phyloP scores from a whole-genome alignment of 2,797 vertebrate genomes.

The Myotis daubentonii region DNA sequence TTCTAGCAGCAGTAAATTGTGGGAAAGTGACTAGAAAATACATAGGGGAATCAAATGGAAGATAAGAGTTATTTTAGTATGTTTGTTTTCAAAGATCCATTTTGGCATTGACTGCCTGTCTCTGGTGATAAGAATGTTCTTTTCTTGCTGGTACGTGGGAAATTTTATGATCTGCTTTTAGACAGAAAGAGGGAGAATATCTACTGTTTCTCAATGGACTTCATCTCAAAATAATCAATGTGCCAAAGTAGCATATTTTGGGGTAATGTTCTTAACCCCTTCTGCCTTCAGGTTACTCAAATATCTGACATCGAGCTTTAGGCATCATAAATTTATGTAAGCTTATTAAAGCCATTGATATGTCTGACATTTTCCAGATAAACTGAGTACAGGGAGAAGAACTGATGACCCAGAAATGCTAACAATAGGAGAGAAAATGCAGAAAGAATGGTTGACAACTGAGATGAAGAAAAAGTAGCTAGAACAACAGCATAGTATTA shows the following conservation, averaged over 20 bases:
- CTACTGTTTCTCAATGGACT: background rate
- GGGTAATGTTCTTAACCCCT: background rate
- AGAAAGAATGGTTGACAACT: background rate
- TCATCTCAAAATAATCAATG: background rate
- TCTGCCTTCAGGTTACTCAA: background rate
- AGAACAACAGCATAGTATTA: background rate
- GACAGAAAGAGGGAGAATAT: background rate
- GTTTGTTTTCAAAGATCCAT: background rate
- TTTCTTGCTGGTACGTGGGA: background rate
- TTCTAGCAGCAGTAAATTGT: background rate
- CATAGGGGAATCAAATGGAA: background rate
- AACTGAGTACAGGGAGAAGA: background rate
- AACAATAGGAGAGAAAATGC: background rate
- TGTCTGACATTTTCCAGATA: background rate
- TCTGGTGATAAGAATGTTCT: background rate
- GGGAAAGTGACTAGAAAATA: background rate
- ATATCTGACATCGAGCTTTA: background rate
- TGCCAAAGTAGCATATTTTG: background rate
- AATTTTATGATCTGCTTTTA: background rate
- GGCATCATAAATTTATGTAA: background rate
- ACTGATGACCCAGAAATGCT: background rate
- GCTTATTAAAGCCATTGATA: background rate
- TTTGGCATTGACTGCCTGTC: background rate
- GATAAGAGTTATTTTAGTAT: background rate
- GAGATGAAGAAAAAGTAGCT: background rate